Evolutionary conservation across 2,113 vertebrate genomes (phyloP).

Genomic region (Hylia prasina): DNA sequence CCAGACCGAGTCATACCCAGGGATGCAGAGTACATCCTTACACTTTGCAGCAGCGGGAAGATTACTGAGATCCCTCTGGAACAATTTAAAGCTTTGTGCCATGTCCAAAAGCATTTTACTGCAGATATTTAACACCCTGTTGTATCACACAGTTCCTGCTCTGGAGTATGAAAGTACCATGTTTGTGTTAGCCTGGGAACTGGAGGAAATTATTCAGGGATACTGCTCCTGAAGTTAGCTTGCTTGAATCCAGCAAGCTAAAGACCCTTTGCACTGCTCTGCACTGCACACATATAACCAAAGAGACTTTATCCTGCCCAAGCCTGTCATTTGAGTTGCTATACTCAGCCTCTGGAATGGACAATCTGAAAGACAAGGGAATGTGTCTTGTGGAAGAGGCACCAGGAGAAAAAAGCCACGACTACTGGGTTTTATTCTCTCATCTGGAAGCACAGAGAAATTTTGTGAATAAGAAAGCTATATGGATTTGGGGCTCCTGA

Average conservation of each 20-base stretch:
- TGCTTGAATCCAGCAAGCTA: not conserved
- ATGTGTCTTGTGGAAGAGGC: not conserved
- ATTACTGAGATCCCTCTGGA: not conserved
- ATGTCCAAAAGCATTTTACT: not conserved
- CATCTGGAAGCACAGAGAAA: not conserved
- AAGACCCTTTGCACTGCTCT: not conserved
- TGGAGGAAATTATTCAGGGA: not conserved
- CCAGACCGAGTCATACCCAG: accelerated
- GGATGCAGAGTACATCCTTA: not conserved
- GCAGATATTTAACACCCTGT: not conserved
- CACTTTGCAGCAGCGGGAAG: not conserved
- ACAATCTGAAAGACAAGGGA: not conserved
- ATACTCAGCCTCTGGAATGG: not conserved
- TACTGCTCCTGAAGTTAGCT: not conserved
- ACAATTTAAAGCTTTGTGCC: not conserved
- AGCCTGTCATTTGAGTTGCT: not conserved
- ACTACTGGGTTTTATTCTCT: not conserved
- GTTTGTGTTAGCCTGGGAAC: not conserved
- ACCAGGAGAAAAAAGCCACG: not conserved
- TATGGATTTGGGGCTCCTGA: not conserved
- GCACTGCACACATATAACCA: not conserved
- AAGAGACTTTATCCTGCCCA: not conserved
- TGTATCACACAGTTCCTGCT: not conserved
- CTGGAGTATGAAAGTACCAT: not conserved
- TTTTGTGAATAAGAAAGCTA: not conserved